phyloP scores from a whole-genome alignment of 2,113 vertebrate species.

The Anarhynchus alexandrinus region DNA sequence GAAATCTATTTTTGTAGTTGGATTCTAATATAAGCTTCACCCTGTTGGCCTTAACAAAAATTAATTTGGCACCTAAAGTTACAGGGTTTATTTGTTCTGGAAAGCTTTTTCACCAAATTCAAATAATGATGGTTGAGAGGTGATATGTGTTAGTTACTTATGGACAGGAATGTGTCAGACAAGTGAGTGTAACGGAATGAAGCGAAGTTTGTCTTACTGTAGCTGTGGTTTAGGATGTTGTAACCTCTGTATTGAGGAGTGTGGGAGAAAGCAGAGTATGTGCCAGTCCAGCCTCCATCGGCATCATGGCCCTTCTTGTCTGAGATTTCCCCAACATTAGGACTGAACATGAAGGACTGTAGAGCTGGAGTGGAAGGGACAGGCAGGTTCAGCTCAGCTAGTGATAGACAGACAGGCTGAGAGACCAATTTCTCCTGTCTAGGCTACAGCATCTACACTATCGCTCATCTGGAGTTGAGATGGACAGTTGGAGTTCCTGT shows the following conservation, averaged over 20 bases:
- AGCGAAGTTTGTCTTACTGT: neutral
- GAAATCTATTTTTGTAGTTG: constrained; percentile 14
- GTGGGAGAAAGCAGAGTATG: neutral
- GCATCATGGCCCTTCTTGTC: neutral
- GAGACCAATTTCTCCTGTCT: neutral
- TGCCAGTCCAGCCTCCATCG: neutral
- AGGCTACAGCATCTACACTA: neutral
- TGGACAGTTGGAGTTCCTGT: neutral
- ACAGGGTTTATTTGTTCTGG: neutral
- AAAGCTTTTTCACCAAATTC: neutral
- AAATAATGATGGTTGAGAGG: neutral
- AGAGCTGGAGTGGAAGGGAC: neutral
- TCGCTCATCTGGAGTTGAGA: neutral
- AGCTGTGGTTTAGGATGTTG: neutral
- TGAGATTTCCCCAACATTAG: neutral
- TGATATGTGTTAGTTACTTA: neutral
- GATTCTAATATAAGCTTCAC: neutral
- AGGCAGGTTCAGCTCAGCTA: neutral
- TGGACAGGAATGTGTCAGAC: neutral
- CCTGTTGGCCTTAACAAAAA: neutral
- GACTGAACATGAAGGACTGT: neutral
- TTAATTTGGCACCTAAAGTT: neutral
- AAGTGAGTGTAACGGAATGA: neutral
- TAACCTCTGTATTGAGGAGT: neutral
- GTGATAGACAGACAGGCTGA: neutral